Base-by-base conservation (phyloP, 2,888 invertebrate genomes). In the Sphaeridia pumilis region DNA sequence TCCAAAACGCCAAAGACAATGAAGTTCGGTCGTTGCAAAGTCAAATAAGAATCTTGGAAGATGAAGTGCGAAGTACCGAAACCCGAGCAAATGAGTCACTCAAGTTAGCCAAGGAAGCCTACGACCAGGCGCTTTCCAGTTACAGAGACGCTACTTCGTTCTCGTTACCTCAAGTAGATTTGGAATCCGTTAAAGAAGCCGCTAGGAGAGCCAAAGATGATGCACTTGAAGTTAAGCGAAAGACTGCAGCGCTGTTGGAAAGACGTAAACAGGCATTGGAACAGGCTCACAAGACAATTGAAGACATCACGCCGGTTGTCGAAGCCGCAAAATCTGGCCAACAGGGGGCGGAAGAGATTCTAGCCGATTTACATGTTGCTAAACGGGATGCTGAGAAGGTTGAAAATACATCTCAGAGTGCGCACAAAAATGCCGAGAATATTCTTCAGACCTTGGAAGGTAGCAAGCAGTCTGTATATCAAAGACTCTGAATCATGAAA, bases 101-200 rank as follows among this genome's bases (percentile, higher is more conserved):
- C 46, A 76, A 78, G 49, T 79, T 82, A 66, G 86, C 93, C 0
- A 78, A 77, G 44, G 77, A 79, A 47, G 87, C 87, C 0, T 85
- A 87, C 67, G 81, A 86, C 20, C 83, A 86, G 56, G 88, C 93
- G 0, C 72, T 93, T 20, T 80, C 82, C 1, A 74, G 90, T 4
- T 80, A 87, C 61, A 82, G 82, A 1, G 83, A 87, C 64, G 86
- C 90, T 1, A 81, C 83, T 56, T 82, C 83, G 34, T 77, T 92
- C 0, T 75, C 79, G 25, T 74, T 90, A 21, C 92, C 93, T 0
- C 77, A 80, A 25, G 79, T 89, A 17, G 81, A 93, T 68, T 75
- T 86, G 0, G 75, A 75, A 1, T 73, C 78, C 58, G 73, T 92
- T 49, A 82, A 81, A 60, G 74, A 75, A 3, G 81, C 84, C 56